Conservation (phyloP, 2,797 vertebrate species). For the Myioborus melanocephalus region DNA sequence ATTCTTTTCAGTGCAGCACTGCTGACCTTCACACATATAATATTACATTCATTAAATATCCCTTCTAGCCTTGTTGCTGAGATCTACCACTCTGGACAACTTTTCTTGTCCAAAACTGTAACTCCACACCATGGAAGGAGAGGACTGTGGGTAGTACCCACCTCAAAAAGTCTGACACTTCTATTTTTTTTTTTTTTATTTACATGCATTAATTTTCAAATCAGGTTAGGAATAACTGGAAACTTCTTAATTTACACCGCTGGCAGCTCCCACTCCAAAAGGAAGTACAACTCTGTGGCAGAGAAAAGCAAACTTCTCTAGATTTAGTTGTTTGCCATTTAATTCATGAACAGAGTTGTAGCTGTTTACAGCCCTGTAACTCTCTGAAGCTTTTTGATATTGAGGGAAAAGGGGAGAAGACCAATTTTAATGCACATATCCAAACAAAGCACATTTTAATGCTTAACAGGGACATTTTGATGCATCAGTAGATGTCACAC, state of each 20-base stretch:
- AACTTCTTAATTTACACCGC: background rate
- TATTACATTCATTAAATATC: background rate
- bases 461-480: background rate
- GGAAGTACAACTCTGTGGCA: background rate
- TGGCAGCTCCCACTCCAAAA: background rate
- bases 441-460: background rate
- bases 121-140: background rate
- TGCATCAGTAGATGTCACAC: background rate
- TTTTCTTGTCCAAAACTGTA: background rate
- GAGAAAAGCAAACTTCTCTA: background rate
- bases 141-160: background rate
- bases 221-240: background rate
- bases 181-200: background rate
- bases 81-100: background rate
- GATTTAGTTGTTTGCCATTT: background rate
- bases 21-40: background rate
- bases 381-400: background rate
- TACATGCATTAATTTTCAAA: background rate
- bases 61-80: background rate
- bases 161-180: background rate
- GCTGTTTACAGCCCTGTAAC: background rate
- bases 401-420: background rate
- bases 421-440: rapidly evolving
- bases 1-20: background rate
- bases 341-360: background rate